Evolutionary conservation across 2,113 vertebrate genomes (phyloP), one percentile per base, ranked within the genome.

Genomic region (Laticauda colubrina): DNA sequence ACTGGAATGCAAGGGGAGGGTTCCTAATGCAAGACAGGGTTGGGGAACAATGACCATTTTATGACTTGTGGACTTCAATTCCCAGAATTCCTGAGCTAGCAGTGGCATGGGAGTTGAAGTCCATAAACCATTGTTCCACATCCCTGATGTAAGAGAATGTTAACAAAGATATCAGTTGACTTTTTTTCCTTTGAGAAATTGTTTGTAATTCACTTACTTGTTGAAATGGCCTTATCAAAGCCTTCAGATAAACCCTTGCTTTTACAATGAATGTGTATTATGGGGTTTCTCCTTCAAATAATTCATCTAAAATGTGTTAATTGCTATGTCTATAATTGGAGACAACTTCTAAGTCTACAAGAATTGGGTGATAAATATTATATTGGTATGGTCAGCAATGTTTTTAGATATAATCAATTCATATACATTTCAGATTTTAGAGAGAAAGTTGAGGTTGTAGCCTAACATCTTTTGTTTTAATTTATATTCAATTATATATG

Each of bases 251-350:
- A 95, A 56, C 90, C 92, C 87, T 93, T 91, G 18, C 94, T 93
- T 95, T 94, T 95, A 95, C 94, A 94, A 29, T 2, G 54, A 95
- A 89, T 91, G 85, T 69, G 24, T 92, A 26, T 45, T 4, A 45
- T 94, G 94, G 94, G 90, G 94, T 95, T 97, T 91, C 95, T 95
- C 93, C 92, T 56, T 81, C n/a, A 85, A 45, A 20, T 3, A 45
- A 69, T 34, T 64, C 45, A 51, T 90, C 45, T 29, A 51, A 90
- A 64, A 69, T 90, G 15, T 90, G 43, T 48, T 21, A 90, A 51
- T 45, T 90, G 43, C 34, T 81, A 43, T 10, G 34, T 43, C 7
- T 43, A 39, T 81, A 43, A 81, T 43, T 81, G 75, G 75, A 43
- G 75, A 43, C 88, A 89, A 45, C 26, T 89, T 43, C 39, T 57